Conservation (phyloP, 2,888 invertebrate species). For the Macropis europaea region DNA sequence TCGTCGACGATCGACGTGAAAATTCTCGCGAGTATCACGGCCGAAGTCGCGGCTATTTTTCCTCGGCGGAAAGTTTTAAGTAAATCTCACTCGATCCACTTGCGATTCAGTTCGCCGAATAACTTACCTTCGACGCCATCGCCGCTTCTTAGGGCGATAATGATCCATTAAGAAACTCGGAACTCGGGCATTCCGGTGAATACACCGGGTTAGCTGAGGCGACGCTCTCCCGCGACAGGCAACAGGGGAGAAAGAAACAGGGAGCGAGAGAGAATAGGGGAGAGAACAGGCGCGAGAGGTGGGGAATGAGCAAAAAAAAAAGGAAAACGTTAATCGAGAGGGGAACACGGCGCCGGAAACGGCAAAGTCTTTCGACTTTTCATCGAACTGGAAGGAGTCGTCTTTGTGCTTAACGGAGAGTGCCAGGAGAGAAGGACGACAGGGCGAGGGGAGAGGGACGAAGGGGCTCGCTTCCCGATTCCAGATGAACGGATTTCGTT, state of each 20-base stretch:
- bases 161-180: conserved; percentile 64
- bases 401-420: conserved; percentile 62
- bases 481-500: conserved; percentile 68
- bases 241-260: not conserved
- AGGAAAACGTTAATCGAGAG: conserved; percentile 54
- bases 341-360: conserved; percentile 51
- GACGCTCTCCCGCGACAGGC: conserved; percentile 27
- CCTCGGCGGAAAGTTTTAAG: conserved; percentile 47
- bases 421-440: conserved; percentile 19
- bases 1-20: no score
- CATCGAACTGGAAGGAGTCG: conserved; percentile 65
- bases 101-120: conserved; percentile 52
- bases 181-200: conserved; percentile 56
- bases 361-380: conserved; percentile 63
- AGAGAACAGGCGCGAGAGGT: not conserved
- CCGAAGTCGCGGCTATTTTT: conserved; percentile 23
- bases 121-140: conserved; percentile 59
- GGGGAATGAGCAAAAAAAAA: not conserved
- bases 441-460: conserved; percentile 21
- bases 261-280: not conserved
- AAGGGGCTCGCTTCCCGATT: conserved; percentile 51
- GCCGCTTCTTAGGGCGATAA: conserved; percentile 51
- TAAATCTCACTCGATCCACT: conserved; percentile 59
- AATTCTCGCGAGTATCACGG: not conserved
- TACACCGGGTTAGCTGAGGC: conserved; percentile 36